Evolutionary conservation across 2,113 vertebrate genomes (phyloP), one percentile per base, ranked within the genome.

Genomic region (Lepus timidus): DNA sequence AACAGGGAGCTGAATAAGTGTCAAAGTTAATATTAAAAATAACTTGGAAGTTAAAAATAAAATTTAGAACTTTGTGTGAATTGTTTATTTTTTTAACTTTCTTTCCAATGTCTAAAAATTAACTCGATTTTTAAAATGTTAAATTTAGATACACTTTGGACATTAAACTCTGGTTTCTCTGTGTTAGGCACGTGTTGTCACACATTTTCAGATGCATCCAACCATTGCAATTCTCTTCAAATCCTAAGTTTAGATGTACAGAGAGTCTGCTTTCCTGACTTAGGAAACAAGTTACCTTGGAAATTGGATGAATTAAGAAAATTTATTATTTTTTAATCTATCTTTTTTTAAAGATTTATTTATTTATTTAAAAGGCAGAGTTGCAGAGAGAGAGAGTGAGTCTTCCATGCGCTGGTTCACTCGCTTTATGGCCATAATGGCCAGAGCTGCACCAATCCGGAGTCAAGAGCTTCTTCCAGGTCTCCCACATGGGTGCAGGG

Each of bases 1-100:
- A 75, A 76, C 25, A 85, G 52, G 64, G n/a, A 86, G 25, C 58
- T 88, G 61, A 87, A 23, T 70, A 84, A 92, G 27, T 1, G 0
- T 65, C 11, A 9, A 31, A 78, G 70, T 95, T 88, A 91, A 96
- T 86, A 78, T 85, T 96, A 87, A 83, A 90, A 80, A n/a, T 70
- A 52, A 82, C 51, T 81, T 80, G 76, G 17, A 70, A 51, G 23
- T 76, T 85, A 81, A 85, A 85, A 86, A 36, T 87, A 82, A 93
- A 88, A 75, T 67, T n/a, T 73, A 52, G 88, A 93, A 29, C 55
- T 29, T 70, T 67, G 10, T 29, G 16, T 79, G 6, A 81, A 70
- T 73, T 67, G 82, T 25, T 44, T 87, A 75, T 62, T 86, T 92
- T 36, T 85, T 84, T 51, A 94, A 68, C 65, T 84, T 84, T 64